Percentiles rank a stretch among this genome's conserved stretches.
Evolutionary conservation across 2,888 invertebrate species (phyloP).

Genomic region (Synergus itoensis): DNA sequence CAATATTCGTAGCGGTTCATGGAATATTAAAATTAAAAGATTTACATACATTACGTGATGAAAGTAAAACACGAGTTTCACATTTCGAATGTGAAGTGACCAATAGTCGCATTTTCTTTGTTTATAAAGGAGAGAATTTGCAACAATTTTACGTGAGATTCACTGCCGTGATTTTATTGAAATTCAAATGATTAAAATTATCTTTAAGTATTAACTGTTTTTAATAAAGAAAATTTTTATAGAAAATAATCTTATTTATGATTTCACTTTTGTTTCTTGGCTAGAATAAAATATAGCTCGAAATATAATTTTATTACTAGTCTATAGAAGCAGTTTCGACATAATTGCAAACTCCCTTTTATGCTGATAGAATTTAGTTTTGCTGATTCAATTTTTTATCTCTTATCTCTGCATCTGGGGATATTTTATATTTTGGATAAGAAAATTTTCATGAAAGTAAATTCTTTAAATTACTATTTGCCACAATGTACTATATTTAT

Average conservation of each 20-base stretch:
- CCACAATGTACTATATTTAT: neutral
- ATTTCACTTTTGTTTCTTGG: neutral
- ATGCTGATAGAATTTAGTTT: neutral
- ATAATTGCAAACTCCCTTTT: too few species aligned
- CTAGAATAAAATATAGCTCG: too few species aligned
- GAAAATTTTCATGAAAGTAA: neutral
- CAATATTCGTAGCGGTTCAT: neutral
- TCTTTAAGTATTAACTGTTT: slow-evolving; percentile 56
- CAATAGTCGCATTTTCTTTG: slow-evolving; percentile 25
- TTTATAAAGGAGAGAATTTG: slow-evolving; percentile 1
- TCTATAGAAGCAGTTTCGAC: too few species aligned
- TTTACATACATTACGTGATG: slow-evolving; percentile 15
- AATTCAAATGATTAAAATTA: slow-evolving; percentile 41
- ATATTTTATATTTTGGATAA: neutral
- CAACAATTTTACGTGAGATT: slow-evolving; percentile 47
- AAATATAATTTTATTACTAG: too few species aligned
- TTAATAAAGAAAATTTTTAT: slow-evolving; percentile 58
- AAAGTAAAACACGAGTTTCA: slow-evolving; percentile 4
- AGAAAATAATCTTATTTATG: neutral
- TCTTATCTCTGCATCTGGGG: neutral
- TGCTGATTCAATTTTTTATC: neutral
- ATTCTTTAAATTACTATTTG: neutral
- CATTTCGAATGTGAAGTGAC: slow-evolving; percentile 24
- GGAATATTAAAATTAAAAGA: neutral
- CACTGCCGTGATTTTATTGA: slow-evolving; percentile 58